Percentiles rank a stretch among this genome's conserved stretches.
Evolutionary conservation across 2,113 vertebrate species (phyloP).

Genomic region (Oxyura jamaicensis): DNA sequence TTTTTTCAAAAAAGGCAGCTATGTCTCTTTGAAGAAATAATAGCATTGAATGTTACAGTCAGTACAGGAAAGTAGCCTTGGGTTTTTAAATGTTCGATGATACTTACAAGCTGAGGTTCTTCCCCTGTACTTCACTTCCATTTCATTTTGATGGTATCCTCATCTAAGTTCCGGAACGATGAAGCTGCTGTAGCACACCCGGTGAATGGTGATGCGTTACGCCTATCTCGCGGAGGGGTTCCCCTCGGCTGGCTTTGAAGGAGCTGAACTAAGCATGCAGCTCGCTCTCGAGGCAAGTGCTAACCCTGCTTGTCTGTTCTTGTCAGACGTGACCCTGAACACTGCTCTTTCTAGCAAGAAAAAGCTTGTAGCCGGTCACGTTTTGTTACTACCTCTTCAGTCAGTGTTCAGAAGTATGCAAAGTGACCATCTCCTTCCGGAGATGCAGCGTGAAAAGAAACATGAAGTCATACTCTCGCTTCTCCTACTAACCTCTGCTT

Average conservation of each 20-base stretch:
- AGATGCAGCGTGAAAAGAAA: neutral
- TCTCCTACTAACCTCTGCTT: neutral
- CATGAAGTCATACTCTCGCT: neutral
- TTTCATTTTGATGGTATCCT: neutral
- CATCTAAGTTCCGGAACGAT: neutral
- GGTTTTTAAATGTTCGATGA: neutral
- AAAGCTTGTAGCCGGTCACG: neutral
- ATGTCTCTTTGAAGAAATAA: constrained; percentile 57
- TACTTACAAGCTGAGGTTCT: neutral
- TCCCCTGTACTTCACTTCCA: neutral
- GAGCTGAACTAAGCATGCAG: neutral
- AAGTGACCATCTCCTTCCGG: neutral
- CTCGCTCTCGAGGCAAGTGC: neutral
- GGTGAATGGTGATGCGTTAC: neutral
- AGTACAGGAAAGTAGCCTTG: neutral
- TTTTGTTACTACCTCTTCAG: neutral
- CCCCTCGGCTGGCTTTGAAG: neutral
- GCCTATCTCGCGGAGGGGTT: neutral
- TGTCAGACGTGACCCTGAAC: neutral
- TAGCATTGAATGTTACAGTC: neutral
- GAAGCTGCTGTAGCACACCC: neutral
- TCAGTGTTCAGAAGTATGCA: neutral
- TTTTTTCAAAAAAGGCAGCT: constrained; percentile 52
- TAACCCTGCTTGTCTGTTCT: neutral
- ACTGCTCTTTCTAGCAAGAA: neutral